Conservation (phyloP, 2,888 invertebrate genomes). For the Leistus spinibarbis region DNA sequence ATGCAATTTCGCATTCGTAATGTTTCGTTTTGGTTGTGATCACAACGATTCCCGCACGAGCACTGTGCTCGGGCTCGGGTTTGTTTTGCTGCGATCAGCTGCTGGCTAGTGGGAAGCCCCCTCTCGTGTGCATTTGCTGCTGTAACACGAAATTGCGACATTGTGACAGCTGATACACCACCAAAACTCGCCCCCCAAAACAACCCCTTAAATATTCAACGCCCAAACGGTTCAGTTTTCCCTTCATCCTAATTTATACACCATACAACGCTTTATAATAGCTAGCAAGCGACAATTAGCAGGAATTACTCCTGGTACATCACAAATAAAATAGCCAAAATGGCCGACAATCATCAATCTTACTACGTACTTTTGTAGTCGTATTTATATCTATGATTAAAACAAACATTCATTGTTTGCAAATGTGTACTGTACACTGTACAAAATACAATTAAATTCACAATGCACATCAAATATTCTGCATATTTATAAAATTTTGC, state of each 20-base stretch:
- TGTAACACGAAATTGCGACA: conserved; percentile 24
- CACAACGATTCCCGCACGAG: conserved; percentile 5
- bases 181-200: not conserved
- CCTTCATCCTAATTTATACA: not conserved
- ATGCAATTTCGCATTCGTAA: not conserved
- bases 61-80: conserved; percentile 12
- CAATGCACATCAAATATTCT: no score
- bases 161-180: conserved; percentile 22
- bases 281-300: no score
- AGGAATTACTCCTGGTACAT: no score
- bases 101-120: not conserved
- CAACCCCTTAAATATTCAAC: not conserved
- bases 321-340: no score
- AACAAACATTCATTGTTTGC: no score
- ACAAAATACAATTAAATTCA: no score
- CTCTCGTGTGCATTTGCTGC: not conserved
- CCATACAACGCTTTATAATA: not conserved
- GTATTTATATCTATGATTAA: no score
- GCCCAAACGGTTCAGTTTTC: not conserved
- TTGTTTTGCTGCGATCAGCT: conserved; percentile 37
- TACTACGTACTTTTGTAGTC: no score
- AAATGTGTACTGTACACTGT: no score
- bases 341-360: no score
- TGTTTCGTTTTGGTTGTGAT: not conserved
- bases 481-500: no score